phyloP scores from a whole-genome alignment of 1,140 invertebrate genomes.

The Himalopsyche phryganea region DNA sequence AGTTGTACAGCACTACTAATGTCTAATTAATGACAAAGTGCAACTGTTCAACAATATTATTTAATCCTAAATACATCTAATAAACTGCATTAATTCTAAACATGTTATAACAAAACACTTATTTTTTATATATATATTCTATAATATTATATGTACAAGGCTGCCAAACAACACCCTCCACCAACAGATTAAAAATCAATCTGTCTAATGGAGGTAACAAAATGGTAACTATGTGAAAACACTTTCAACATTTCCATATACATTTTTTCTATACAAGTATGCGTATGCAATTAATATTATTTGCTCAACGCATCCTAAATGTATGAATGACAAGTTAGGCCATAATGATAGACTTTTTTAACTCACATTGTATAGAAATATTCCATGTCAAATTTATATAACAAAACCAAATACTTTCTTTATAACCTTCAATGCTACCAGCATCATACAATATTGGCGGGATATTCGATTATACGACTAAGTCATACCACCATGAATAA shows the following conservation, averaged over 20 bases:
- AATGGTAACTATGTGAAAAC: slow-evolving; percentile 21
- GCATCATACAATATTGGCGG: slow-evolving; percentile 8
- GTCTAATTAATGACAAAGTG: slow-evolving; percentile 14
- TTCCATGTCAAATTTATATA: slow-evolving; percentile 1
- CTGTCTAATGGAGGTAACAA: slow-evolving; percentile 15
- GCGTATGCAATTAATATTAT: background rate
- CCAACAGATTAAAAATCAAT: slow-evolving; percentile 9
- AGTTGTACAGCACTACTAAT: slow-evolving; percentile 2
- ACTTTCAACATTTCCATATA: slow-evolving; percentile 14
- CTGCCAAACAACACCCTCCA: slow-evolving; percentile 20
- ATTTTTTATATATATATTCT: slow-evolving; percentile 11
- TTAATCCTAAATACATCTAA: slow-evolving; percentile 16
- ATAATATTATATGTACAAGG: slow-evolving; percentile 20
- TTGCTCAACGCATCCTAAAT: slow-evolving; percentile 3
- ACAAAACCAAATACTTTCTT: background rate
- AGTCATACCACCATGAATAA: background rate
- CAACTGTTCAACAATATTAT: slow-evolving; percentile 20
- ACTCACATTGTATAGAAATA: slow-evolving; percentile 2
- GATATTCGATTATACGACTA: slow-evolving; percentile 4
- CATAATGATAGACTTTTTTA: background rate
- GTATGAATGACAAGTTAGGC: slow-evolving; percentile 7
- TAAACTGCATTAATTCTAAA: slow-evolving; percentile 13
- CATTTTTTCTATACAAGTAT: slow-evolving; percentile 7
- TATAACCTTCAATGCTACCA: background rate
- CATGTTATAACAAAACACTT: slow-evolving; percentile 19